A percentile compares a stretch with the other conserved stretches of the same genome.
Conservation (phyloP, 1,140 invertebrate species). For the Homarus americanus region DNA sequence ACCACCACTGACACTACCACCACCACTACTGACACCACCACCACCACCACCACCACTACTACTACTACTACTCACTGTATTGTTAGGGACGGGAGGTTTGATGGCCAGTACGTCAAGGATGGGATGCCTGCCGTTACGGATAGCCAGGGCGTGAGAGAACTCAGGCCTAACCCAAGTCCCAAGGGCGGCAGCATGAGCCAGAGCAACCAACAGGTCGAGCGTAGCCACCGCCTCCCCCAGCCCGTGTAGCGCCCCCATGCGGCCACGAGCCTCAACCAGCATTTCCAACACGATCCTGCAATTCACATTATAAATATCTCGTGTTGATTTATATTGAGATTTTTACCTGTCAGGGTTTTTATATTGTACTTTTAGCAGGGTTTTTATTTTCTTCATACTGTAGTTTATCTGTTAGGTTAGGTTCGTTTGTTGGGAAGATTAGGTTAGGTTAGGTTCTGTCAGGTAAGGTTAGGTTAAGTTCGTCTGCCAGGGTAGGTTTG, state of each 20-base stretch:
- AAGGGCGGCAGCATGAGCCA: constrained; percentile 84
- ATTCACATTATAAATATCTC: too few relatives aligned
- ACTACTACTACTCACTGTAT: constrained; percentile 85
- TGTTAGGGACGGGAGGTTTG: constrained; percentile 85
- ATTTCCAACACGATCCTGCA: constrained; percentile 80
- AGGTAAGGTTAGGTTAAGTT: too few relatives aligned
- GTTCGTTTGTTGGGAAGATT: too few relatives aligned
- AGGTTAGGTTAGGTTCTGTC: too few relatives aligned
- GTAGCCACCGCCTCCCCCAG: constrained; percentile 88
- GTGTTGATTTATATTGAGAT: too few relatives aligned
- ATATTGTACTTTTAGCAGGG: too few relatives aligned
- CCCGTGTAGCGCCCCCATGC: constrained; percentile 87
- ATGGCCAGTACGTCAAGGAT: constrained; percentile 84
- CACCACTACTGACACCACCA: too few relatives aligned
- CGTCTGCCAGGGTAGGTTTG: too few relatives aligned
- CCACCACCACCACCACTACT: neutral
- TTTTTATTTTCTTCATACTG: too few relatives aligned
- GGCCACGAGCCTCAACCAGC: constrained; percentile 78
- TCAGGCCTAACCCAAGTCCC: constrained; percentile 85
- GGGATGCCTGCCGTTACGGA: constrained; percentile 88
- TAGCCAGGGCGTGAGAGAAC: constrained; percentile 83
- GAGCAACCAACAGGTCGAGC: constrained; percentile 87
- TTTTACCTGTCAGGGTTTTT: too few relatives aligned
- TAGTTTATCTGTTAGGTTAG: too few relatives aligned
- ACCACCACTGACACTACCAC: too few relatives aligned